Conservation (phyloP, 2,797 vertebrate species). For the Hipposideros larvatus region DNA sequence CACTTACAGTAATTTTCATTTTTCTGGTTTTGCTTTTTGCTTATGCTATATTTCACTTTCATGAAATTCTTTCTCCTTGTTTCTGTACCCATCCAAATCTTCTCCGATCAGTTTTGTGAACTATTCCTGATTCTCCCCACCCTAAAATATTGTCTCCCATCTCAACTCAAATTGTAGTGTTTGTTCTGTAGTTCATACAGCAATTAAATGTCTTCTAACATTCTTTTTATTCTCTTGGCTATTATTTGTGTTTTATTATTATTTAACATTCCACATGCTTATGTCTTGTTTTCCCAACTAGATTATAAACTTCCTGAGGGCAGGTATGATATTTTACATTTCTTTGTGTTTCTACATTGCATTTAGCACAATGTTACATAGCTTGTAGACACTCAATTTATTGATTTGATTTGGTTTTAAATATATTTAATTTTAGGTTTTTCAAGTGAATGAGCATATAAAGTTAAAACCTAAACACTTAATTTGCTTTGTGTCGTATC, state of each 20-base stretch:
- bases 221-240: conserved; percentile 73
- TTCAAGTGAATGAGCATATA: conserved; percentile 64
- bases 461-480: conserved; percentile 67
- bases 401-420: conserved; percentile 73
- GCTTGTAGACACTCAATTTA: conserved; percentile 60
- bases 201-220: conserved; percentile 57
- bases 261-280: conserved; percentile 77
- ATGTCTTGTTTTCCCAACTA: conserved; percentile 79
- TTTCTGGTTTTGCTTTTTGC: conserved; percentile 1
- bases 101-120: conserved; percentile 38
- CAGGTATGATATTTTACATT: conserved; percentile 77
- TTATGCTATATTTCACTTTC: neutral
- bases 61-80: neutral
- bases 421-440: conserved; percentile 71
- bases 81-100: neutral
- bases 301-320: conserved; percentile 79
- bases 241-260: conserved; percentile 72
- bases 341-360: conserved; percentile 74
- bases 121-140: conserved; percentile 18
- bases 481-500: conserved; percentile 67
- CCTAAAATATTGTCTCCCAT: conserved; percentile 22
- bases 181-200: conserved; percentile 59
- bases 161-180: conserved; percentile 48
- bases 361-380: conserved; percentile 68
- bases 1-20: neutral